Evolutionary conservation across 2,888 invertebrate species (phyloP).

Genomic region (Dicranocentrus wangi): DNA sequence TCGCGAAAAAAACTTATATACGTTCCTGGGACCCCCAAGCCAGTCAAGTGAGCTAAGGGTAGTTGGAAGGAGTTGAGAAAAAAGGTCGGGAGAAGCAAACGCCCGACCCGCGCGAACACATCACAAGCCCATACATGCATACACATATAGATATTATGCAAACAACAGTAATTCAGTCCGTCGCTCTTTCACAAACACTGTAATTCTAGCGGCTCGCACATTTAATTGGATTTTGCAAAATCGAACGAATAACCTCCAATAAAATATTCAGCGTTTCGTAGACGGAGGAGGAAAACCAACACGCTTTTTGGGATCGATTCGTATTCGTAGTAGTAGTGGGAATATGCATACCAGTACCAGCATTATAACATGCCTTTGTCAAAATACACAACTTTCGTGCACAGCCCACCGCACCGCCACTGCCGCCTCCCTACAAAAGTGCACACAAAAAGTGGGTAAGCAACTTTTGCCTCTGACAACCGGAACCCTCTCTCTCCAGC

Average conservation of each 20-base stretch:
- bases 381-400: no score
- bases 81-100: neutral
- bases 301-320: constrained; percentile 1
- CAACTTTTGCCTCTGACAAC: no score
- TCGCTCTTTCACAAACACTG: neutral
- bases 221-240: constrained; percentile 42
- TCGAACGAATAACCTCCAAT: constrained; percentile 3
- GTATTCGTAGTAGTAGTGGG: no score
- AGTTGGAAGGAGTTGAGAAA: no score
- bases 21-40: neutral
- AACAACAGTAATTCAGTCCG: constrained; percentile 16
- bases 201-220: constrained; percentile 20
- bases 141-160: constrained; percentile 15
- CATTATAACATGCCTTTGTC: no score
- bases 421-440: no score
- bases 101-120: neutral
- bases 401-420: no score
- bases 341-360: no score
- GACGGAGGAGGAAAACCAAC: constrained; percentile 1
- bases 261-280: neutral
- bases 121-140: neutral
- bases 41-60: no score
- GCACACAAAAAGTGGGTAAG: no score
- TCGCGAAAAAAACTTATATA: neutral
- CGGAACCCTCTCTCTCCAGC: no score